Evolutionary conservation across 92 coral and sea anemone species (phyloP), one percentile per base, ranked within the genome.

Genomic region (Plumapathes pennacea): DNA sequence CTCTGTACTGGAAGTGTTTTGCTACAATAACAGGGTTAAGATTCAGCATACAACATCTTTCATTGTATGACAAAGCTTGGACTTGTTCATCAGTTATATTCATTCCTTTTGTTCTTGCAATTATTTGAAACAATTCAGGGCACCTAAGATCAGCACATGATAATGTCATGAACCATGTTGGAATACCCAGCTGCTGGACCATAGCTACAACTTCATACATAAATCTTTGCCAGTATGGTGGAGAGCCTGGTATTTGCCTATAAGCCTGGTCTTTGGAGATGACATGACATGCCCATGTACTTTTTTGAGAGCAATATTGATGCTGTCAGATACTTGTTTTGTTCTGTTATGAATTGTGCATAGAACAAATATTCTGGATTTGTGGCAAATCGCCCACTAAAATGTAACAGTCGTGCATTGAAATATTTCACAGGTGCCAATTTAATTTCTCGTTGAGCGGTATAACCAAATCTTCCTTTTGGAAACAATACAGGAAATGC

Each of bases 151-250:
- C 79, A 69, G 79, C 85, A 78, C 62, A 78, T 39, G 67, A 60
- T 54, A 69, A 77, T 32, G 78, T 69, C 74, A 71, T 71, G 57
- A 69, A 62, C 84, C 84, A 77, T 56, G 76, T 57, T 44, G 76
- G 67, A 69, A 69, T 56, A 32, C 76, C 69, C 47, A 74, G 67
- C 54, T 69, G 73, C 39, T 60, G 60, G 9, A 78, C 77, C 85
- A 75, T 64, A 30, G 85, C 85, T 23, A 76, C 62, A 33, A 76
- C 83, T 20, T 76, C 75, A 66, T 75, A 61, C 78, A 61, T 78
- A 68, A 78, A 78, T 67, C 54, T 50, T 59, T 79, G 80, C 86
- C 85, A 83, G 58, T 77, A 83, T 8, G 84, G 89, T 52, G 84
- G 83, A 23, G 78, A 51, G 5, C 83, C 89, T 31, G 89, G 84